phyloP scores from a whole-genome alignment of 2,113 vertebrate species.

The Poecile atricapillus region DNA sequence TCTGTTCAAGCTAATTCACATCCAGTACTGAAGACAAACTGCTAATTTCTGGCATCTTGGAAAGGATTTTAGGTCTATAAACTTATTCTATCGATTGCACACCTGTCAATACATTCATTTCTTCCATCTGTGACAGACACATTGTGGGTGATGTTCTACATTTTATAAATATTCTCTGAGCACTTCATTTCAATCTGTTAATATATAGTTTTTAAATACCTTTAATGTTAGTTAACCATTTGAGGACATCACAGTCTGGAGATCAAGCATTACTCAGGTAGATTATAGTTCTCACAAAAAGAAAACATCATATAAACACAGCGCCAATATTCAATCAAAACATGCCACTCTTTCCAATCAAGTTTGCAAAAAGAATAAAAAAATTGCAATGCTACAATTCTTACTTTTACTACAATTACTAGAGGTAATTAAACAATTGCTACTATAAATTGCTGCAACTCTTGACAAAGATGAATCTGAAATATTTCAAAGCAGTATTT shows the following conservation, averaged over 20 bases:
- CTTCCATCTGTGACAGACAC: slow-evolving; percentile 29
- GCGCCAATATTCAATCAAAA: not conserved
- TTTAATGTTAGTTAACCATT: not conserved
- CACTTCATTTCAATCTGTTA: slow-evolving; percentile 7
- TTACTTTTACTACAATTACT: not conserved
- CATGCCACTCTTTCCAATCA: not conserved
- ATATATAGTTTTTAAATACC: not conserved
- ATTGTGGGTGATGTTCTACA: not conserved
- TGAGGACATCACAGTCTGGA: not conserved
- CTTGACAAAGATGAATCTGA: not conserved
- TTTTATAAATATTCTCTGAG: slow-evolving; percentile 6
- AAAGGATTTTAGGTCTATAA: not conserved
- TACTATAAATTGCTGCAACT: not conserved
- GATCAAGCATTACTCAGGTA: not conserved
- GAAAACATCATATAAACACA: not conserved
- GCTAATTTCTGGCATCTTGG: not conserved
- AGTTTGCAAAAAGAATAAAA: not conserved
- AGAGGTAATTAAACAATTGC: not conserved
- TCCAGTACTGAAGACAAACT: not conserved
- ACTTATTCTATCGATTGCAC: not conserved
- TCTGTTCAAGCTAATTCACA: not conserved
- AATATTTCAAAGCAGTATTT: not conserved
- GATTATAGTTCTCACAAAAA: not conserved
- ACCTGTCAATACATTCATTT: slow-evolving; percentile 17
- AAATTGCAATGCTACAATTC: not conserved